Conservation (phyloP, 2,113 vertebrate genomes). For the Rhinolophus sinicus region DNA sequence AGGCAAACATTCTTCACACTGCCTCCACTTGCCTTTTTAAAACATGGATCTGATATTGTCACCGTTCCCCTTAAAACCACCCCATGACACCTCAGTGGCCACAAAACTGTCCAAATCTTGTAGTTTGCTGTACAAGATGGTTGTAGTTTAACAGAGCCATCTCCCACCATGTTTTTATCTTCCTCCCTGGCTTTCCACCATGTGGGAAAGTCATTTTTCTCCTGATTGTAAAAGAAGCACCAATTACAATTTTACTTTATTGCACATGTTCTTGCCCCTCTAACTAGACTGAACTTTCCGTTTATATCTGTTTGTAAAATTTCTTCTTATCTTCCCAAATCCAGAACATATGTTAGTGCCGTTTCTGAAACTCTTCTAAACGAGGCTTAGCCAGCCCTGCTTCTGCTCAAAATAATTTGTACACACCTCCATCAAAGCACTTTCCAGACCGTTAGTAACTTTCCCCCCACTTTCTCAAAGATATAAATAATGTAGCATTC, state of each 20-base stretch:
- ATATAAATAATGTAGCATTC: not conserved
- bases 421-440: not conserved
- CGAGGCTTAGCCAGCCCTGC: not conserved
- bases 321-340: not conserved
- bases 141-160: not conserved
- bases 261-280: not conserved
- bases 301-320: not conserved
- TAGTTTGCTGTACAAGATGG: no score
- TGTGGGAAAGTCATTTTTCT: not conserved
- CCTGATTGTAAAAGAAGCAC: not conserved
- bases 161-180: not conserved
- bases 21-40: not conserved
- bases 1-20: not conserved
- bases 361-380: not conserved
- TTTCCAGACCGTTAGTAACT: not conserved
- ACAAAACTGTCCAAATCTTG: not conserved
- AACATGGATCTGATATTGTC: not conserved
- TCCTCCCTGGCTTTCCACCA: not conserved
- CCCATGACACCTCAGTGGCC: not conserved
- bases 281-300: not conserved
- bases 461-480: not conserved
- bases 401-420: conserved; percentile 31
- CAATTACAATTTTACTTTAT: not conserved
- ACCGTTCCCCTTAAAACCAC: not conserved
- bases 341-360: not conserved